phyloP scores from a whole-genome alignment of 2,113 vertebrate genomes.

The Neolamprologus sp. region DNA sequence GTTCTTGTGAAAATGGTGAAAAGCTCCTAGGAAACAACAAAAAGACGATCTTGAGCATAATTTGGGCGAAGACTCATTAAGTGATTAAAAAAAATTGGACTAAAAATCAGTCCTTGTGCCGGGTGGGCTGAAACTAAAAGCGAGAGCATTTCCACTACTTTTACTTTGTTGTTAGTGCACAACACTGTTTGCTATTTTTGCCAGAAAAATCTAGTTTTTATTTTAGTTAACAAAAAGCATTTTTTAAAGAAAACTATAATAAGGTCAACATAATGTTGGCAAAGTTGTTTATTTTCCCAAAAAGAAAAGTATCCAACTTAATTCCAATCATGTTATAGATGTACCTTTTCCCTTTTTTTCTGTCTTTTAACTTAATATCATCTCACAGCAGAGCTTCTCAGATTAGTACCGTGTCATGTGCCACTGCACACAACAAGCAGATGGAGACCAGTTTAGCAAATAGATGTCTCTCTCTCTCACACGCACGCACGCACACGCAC shows the following conservation, averaged over 20 bases:
- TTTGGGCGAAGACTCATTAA: neutral
- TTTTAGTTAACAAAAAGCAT: neutral
- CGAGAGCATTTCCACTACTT: neutral
- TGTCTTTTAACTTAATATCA: neutral
- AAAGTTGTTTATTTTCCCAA: neutral
- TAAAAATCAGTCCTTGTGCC: neutral
- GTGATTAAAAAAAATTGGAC: neutral
- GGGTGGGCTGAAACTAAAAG: neutral
- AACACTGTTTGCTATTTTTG: neutral
- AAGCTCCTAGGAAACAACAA: neutral
- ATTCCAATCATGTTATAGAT: neutral
- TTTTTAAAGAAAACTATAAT: neutral
- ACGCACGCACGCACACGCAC: neutral
- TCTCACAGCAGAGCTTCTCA: neutral
- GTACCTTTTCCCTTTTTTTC: neutral
- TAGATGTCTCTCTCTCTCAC: neutral
- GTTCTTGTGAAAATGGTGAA: neutral
- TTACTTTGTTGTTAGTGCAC: neutral
- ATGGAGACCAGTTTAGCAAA: conserved; percentile 23
- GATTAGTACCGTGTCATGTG: neutral
- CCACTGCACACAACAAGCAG: neutral
- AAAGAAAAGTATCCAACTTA: neutral
- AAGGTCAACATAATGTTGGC: neutral
- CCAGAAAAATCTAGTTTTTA: neutral
- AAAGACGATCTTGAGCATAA: neutral